A percentile compares a stretch with the other conserved stretches of the same genome.
Conservation (phyloP, 1,140 invertebrate genomes). For the Aphis craccivora region DNA sequence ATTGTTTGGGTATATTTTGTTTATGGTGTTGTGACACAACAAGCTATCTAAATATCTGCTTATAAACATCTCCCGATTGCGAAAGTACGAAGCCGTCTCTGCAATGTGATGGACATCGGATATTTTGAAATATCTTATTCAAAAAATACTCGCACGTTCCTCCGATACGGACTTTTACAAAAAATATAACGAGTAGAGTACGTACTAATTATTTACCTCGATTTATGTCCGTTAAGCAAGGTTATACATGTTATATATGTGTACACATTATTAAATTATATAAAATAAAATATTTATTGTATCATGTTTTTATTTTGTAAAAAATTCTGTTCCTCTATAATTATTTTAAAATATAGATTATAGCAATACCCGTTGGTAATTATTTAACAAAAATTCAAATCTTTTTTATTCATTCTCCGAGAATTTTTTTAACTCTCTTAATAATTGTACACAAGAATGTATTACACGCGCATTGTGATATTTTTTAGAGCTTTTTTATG, state of each 20-base stretch:
- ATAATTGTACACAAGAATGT: background rate
- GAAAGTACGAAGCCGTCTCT: background rate
- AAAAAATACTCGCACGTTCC: background rate
- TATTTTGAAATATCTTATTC: background rate
- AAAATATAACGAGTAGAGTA: background rate
- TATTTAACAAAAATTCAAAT: background rate
- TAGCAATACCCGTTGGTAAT: background rate
- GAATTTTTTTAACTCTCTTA: background rate
- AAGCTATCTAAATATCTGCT: background rate
- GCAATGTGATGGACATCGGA: background rate
- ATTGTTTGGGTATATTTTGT: background rate
- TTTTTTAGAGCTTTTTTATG: background rate
- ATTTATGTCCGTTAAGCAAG: background rate
- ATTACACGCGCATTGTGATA: background rate
- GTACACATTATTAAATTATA: background rate
- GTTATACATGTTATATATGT: background rate
- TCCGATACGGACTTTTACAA: too few relatives aligned
- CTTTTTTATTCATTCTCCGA: background rate
- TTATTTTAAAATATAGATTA: background rate
- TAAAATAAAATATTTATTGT: background rate
- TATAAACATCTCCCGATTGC: background rate
- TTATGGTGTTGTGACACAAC: background rate
- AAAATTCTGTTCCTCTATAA: background rate
- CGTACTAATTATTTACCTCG: background rate
- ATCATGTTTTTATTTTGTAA: background rate